Percentiles rank a stretch among this genome's conserved stretches.
phyloP scores from a whole-genome alignment of 2,888 invertebrate species.

The Clivina fossor region DNA sequence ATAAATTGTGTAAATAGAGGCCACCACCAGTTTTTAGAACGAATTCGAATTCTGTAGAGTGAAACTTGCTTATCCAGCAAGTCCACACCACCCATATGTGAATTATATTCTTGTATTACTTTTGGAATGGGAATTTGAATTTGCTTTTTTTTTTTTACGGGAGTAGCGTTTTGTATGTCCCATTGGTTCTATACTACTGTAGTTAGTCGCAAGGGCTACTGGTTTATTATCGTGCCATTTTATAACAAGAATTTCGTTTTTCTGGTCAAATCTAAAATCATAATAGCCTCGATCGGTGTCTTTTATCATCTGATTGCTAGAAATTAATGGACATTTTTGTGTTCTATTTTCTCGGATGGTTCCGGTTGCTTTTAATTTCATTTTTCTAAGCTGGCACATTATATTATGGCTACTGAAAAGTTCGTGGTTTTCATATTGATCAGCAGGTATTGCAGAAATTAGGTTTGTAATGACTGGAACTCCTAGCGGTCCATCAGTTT shows the following conservation, averaged over 20 bases:
- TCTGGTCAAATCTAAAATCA: conserved; percentile 31
- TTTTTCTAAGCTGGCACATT: conserved; percentile 7
- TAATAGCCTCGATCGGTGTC: conserved; percentile 32
- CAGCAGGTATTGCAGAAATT: conserved; percentile 19
- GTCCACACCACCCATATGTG: conserved; percentile 31
- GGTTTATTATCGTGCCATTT: conserved; percentile 31
- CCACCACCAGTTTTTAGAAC: conserved; percentile 32
- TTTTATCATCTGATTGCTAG: conserved; percentile 29
- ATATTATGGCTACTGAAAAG: conserved; percentile 29
- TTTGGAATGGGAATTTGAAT: conserved; percentile 13
- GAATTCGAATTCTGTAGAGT: conserved; percentile 23
- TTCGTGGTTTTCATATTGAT: conserved; percentile 30
- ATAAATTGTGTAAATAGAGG: conserved; percentile 31
- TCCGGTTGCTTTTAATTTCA: conserved; percentile 33
- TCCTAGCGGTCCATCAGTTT: conserved; percentile 7
- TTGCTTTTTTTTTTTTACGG: conserved; percentile 9
- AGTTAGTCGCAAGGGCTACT: conserved; percentile 22
- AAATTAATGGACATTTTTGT: conserved; percentile 26
- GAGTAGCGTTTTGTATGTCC: conserved; percentile 23
- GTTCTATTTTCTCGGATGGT: conserved; percentile 30
- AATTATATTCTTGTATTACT: conserved; percentile 21
- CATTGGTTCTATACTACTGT: conserved; percentile 23
- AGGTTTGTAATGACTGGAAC: not conserved
- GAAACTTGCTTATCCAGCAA: conserved; percentile 28
- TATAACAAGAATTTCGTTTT: conserved; percentile 27